Base-by-base conservation (phyloP, 2,888 invertebrate genomes). In the Desoria tigrina region DNA sequence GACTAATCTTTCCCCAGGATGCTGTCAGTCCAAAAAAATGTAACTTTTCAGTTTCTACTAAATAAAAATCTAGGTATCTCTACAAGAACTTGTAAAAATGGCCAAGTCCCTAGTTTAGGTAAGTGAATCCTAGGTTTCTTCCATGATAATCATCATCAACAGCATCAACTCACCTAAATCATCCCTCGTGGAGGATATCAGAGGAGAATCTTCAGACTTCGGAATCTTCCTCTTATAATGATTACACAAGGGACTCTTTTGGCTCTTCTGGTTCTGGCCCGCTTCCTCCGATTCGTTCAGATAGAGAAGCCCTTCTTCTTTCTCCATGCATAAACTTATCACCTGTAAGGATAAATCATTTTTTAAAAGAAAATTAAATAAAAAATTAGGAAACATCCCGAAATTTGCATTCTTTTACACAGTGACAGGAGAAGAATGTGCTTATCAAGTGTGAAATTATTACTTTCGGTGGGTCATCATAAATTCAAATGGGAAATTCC, bases 161-260 rank as follows among this genome's bases (percentile, higher is more conserved):
- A 45, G 6, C 45, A 16, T 65, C 50, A 39, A 42, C 74, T 75
- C 67, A 76, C 76, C 76, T 71, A 76, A 72, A 74, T 76, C 76
- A 72, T 76, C 75, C 58, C 76, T 74, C 18, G 76, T 76, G 56
- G 76, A 76, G 42, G 76, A 76, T 63, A 76, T 76, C 60, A 76
- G 68, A 55, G 76, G 76, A 57, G 74, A 76, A 68, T 75, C 76
- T 65, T 76, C 74, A 66, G 73, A 71, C 65, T 73, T 73, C 26
- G 76, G 82, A 78, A 89, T 86, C 89, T 92, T 92, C 85, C 91
- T 86, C 81, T 92, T 90, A 18, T 58, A 45, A 24, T 58, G 58
- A 58, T 58, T 58, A 28, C 58, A 58, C 42, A 58, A 18, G 16
- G 49, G 6, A 23, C 21, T 26, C 26, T 51, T 51, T 9, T 9